These are phyloP conservation scores for Takifugu bimaculatus DNA, from an alignment of 2,113 vertebrate genomes.

Conservation along the genomic window DNA sequence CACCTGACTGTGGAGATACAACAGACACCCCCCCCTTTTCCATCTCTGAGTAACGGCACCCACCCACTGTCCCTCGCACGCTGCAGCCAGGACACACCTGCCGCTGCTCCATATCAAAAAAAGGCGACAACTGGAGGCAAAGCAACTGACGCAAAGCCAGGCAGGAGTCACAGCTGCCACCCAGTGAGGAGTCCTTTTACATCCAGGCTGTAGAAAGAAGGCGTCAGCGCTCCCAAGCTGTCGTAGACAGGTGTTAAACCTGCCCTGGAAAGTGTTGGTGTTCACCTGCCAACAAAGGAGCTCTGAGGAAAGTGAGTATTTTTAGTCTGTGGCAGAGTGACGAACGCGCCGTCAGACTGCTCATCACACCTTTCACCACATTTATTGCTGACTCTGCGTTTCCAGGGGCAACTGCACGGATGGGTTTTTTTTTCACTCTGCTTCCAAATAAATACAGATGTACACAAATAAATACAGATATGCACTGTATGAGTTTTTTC, in stretches of 20 bases:
- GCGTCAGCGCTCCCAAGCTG: constrained; percentile 35
- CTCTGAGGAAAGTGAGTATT: constrained; percentile 43
- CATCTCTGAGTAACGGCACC: constrained; percentile 51
- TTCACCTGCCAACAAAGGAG: constrained; percentile 42
- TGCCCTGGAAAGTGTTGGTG: constrained; percentile 54
- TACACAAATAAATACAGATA: constrained; percentile 1
- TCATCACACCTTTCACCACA: constrained; percentile 14
- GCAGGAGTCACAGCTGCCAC: constrained; percentile 6
- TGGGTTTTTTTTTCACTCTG: constrained; percentile 21
- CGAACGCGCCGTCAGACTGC: background rate
- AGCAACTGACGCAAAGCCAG: constrained; percentile 16
- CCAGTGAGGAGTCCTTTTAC: constrained; percentile 14
- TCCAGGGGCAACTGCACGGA: constrained; percentile 13
- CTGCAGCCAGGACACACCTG: constrained; percentile 5
- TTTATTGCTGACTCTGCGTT: constrained; percentile 14
- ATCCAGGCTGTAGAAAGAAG: constrained; percentile 12
- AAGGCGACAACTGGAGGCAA: background rate
- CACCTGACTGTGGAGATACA: constrained; percentile 54
- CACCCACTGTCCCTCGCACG: constrained; percentile 30
- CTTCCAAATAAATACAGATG: constrained; percentile 3
- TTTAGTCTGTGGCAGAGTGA: constrained; percentile 19
- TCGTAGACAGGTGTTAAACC: constrained; percentile 49
- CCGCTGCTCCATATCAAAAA: constrained; percentile 23
- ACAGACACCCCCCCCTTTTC: constrained; percentile 57
- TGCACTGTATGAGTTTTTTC: no score